These are phyloP conservation scores for Microcaecilia unicolor DNA, from an alignment of 2,797 vertebrate genomes.

Conservation along the genomic window DNA sequence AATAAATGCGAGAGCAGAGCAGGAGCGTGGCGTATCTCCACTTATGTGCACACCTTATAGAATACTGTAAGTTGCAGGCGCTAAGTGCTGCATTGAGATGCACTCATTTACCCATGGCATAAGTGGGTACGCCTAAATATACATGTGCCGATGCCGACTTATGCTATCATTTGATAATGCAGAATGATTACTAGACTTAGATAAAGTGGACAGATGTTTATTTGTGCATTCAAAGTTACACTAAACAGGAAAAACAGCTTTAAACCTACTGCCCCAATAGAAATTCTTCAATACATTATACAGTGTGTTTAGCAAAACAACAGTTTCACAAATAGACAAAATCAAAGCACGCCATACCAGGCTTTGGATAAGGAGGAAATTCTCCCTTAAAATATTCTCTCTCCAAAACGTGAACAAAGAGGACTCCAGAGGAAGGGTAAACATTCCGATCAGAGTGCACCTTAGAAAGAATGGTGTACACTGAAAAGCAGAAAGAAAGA, in stretches of 20 bases:
- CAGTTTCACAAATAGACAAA: not conserved
- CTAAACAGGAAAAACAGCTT: not conserved
- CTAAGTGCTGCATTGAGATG: too few relatives aligned
- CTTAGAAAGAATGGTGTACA: slow-evolving; percentile 87
- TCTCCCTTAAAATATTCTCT: slow-evolving; percentile 97
- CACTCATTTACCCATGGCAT: too few relatives aligned
- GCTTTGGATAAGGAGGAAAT: slow-evolving; percentile 91
- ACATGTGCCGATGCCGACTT: too few relatives aligned
- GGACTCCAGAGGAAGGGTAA: slow-evolving; percentile 91
- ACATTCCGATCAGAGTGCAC: slow-evolving; percentile 87
- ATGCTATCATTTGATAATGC: too few relatives aligned
- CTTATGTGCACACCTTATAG: too few relatives aligned
- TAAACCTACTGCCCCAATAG: not conserved
- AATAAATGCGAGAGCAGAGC: too few relatives aligned
- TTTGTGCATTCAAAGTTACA: not conserved
- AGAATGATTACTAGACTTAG: not conserved
- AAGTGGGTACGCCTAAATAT: too few relatives aligned
- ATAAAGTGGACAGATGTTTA: not conserved
- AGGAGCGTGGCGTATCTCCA: too few relatives aligned
- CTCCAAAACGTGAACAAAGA: slow-evolving; percentile 96
- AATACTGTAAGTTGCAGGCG: too few relatives aligned
- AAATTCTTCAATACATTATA: not conserved
- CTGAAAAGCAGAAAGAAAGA: slow-evolving; percentile 56
- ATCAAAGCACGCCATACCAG: slow-evolving; percentile 64
- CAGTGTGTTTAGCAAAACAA: not conserved